Evolutionary conservation across 2,888 invertebrate species (phyloP).

Genomic region (Lacanobia oleracea): DNA sequence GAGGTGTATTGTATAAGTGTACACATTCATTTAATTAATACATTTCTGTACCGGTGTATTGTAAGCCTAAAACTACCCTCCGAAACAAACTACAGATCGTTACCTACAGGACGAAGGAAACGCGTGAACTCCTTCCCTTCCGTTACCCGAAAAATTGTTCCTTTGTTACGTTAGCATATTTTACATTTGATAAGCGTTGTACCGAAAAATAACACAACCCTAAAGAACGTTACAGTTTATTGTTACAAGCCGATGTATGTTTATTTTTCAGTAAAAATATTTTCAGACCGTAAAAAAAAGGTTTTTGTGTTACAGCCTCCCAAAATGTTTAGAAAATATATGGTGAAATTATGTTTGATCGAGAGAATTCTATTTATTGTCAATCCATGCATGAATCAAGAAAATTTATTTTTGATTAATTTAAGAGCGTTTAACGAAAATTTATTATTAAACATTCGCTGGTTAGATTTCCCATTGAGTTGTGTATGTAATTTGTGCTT

Average conservation of each 20-base stretch:
- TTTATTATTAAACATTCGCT: constrained; percentile 21
- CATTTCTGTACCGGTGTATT: neutral
- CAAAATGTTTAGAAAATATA: constrained; percentile 16
- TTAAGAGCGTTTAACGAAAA: constrained; percentile 14
- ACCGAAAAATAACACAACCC: constrained; percentile 47
- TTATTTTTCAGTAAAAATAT: constrained; percentile 56
- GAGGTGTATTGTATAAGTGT: neutral
- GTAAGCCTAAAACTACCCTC: constrained; percentile 7
- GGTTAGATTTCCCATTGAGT: constrained; percentile 16
- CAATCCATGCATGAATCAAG: constrained; percentile 5
- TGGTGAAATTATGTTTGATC: constrained; percentile 9
- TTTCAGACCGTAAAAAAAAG: constrained; percentile 44
- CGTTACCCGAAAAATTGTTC: constrained; percentile 29
- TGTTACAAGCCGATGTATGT: constrained; percentile 40
- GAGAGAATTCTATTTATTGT: constrained; percentile 21
- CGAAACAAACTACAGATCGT: constrained; percentile 31
- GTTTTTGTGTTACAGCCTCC: constrained; percentile 24
- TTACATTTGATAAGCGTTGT: constrained; percentile 52
- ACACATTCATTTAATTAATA: constrained; percentile 27
- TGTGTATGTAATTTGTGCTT: constrained; percentile 47
- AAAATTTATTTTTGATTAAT: constrained; percentile 11
- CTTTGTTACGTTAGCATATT: constrained; percentile 59
- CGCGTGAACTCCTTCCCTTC: constrained; percentile 24
- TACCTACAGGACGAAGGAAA: constrained; percentile 25
- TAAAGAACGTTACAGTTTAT: constrained; percentile 41